Conservation (phyloP, 2,113 vertebrate species). For the Siniperca knerii region DNA sequence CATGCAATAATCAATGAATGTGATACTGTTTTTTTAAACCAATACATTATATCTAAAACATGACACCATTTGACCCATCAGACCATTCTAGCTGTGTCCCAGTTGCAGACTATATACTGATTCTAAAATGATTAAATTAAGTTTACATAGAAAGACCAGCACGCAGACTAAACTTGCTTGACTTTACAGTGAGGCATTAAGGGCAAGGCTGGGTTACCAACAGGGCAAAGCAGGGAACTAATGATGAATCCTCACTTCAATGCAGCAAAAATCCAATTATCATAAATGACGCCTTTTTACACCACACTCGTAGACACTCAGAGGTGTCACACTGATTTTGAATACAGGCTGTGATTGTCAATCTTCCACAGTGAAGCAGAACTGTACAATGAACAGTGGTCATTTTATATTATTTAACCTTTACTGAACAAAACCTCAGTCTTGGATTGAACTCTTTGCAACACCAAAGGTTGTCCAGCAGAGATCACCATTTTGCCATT, state of each 20-base stretch:
- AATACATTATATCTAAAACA: conserved; percentile 1
- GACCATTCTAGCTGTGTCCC: conserved; percentile 4
- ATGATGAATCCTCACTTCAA: background rate
- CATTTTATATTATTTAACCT: background rate
- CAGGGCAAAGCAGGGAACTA: background rate
- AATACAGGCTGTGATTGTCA: background rate
- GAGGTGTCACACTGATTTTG: background rate
- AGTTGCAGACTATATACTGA: background rate
- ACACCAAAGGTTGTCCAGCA: background rate
- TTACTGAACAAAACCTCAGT: background rate
- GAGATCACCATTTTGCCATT: background rate
- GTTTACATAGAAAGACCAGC: background rate
- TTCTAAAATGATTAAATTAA: background rate
- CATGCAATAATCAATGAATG: background rate
- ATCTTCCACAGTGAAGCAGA: background rate
- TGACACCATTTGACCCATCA: background rate
- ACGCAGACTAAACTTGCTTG: background rate
- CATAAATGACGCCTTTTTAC: background rate
- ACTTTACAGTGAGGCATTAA: background rate
- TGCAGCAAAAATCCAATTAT: background rate
- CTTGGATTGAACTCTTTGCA: background rate
- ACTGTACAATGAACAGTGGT: background rate
- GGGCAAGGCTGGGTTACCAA: background rate
- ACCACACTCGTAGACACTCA: background rate
- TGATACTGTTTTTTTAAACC: background rate